These are phyloP conservation scores for Sakesphorus luctuosus DNA, from an alignment of 2,113 vertebrate genomes.

Conservation along the genomic window DNA sequence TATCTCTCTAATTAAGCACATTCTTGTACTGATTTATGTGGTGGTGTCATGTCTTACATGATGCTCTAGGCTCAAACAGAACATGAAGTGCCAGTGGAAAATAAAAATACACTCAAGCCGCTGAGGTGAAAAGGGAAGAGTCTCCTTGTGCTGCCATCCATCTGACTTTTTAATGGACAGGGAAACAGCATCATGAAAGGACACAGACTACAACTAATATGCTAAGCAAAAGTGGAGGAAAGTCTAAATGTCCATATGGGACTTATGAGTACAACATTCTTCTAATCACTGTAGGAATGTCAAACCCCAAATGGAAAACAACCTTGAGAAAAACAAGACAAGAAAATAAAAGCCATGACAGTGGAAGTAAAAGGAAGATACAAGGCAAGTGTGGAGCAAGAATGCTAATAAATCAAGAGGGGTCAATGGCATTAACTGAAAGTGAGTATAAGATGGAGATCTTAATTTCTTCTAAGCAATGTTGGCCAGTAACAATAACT, in stretches of 20 bases:
- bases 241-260: background rate
- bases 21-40: background rate
- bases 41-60: background rate
- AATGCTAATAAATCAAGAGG: background rate
- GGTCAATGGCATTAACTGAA: background rate
- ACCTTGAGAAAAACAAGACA: background rate
- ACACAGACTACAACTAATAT: background rate
- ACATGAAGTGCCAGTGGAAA: background rate
- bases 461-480: background rate
- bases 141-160: background rate
- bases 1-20: constrained; percentile 6
- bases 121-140: background rate
- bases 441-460: background rate
- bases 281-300: background rate
- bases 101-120: background rate
- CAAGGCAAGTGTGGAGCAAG: background rate
- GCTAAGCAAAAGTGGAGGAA: background rate
- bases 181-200: background rate
- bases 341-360: background rate
- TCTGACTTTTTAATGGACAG: background rate
- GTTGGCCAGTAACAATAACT: background rate
- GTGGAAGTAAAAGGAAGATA: background rate
- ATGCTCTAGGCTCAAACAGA: background rate
- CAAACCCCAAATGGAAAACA: background rate
- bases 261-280: background rate